Evolutionary conservation across 1,140 invertebrate genomes (phyloP), one percentile per base, ranked within the genome.

Genomic region (Thalassaphorura encarpata): DNA sequence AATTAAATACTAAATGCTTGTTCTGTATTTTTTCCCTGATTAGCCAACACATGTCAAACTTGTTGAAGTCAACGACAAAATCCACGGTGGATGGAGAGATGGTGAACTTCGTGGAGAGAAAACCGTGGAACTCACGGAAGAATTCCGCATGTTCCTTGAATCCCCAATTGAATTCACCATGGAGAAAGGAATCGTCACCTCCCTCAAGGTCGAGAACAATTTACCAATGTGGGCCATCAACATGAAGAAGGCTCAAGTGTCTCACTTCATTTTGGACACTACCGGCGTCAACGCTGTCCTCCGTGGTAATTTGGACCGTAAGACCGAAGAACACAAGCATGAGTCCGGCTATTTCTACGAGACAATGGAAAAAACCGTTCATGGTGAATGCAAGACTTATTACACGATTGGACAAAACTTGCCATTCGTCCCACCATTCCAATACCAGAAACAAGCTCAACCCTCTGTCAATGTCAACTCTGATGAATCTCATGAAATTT

Each of bases 301-400:
- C 19, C 43, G 58, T n/a, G 63, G 63, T 19, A 64, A 64, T 51
- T 21, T 64, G 19, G 59, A 64, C 57, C 59, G 63, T 19, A 48
- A 60, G 23, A 60, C 56, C 50, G 58, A 61, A 54, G 52, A 42
- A 39, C 29, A 58, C 21, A 49, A 50, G 23, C 56, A 47, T 24
- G 56, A 61, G 27, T 47, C 54, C 33, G 63, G 63, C n/a, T 62
- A 51, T 48, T 64, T 64, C 54, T 64, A 54, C 47, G 50, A 64
- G 45, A 29, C 31, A 11, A 33, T 60, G 45, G 63, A 64, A 54
- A 41, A 61, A 29, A 48, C 56, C 48, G 51, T 64, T 24, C 56
- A 60, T 19, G 60, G 60, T 43, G 46, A 58, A 28, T 58, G 52
- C 39, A 51, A 36, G 19, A 58, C 58, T 46, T 64, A 64, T 51